These are phyloP conservation scores for Oasisia sp. DNA, from an alignment of 2,888 invertebrate species.

Conservation along the genomic window DNA sequence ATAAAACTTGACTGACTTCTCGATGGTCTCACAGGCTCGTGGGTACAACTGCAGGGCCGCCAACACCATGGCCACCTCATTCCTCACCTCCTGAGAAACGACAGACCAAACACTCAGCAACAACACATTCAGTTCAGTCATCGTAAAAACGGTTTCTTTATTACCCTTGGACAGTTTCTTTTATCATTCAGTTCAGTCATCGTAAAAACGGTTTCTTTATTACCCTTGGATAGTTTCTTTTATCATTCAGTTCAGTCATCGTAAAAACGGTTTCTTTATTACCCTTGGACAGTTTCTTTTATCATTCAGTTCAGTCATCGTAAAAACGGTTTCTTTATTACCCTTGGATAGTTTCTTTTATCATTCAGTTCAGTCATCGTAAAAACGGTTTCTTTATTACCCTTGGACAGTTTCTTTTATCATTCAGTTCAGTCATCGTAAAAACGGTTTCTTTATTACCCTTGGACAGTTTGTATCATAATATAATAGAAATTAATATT, in stretches of 20 bases:
- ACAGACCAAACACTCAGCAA: not conserved
- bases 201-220: not conserved
- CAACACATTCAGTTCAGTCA: not conserved
- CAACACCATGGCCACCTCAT: constrained; percentile 58
- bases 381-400: not conserved
- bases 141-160: not conserved
- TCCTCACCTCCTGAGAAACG: constrained; percentile 52
- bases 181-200: not conserved
- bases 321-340: not conserved
- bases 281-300: not conserved
- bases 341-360: not conserved
- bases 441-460: not conserved
- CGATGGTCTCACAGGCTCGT: constrained; percentile 58
- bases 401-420: not conserved
- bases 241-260: not conserved
- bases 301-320: not conserved
- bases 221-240: not conserved
- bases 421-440: not conserved
- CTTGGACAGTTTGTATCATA: not conserved
- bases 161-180: not conserved
- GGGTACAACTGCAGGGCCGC: constrained; percentile 61
- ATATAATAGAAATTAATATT: not conserved
- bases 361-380: not conserved
- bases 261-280: not conserved
- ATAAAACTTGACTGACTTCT: constrained; percentile 53